Evolutionary conservation across 2,113 vertebrate genomes (phyloP).

Genomic region (Pardalotus punctatus): DNA sequence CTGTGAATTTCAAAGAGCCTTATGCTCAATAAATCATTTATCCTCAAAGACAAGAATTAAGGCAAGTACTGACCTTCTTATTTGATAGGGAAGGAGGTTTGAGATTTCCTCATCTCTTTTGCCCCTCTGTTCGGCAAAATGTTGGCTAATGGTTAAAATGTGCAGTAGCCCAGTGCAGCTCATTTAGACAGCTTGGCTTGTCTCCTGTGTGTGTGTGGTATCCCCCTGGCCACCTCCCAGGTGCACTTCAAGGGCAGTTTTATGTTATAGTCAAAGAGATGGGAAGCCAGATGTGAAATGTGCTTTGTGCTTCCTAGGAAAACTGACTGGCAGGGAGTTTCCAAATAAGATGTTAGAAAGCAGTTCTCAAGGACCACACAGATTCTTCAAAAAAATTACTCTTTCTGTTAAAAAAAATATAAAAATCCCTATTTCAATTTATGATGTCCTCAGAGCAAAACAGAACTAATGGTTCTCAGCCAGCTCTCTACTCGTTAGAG

Average conservation of each 20-base stretch:
- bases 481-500: background rate
- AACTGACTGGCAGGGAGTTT: background rate
- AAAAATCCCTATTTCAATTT: background rate
- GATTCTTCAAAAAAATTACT: background rate
- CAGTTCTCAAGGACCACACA: background rate
- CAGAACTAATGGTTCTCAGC: background rate
- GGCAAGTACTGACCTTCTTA: background rate
- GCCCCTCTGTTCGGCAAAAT: background rate
- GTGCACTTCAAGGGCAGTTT: slow-evolving; percentile 10
- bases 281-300: background rate
- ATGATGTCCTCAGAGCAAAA: background rate
- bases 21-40: background rate
- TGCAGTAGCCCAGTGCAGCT: background rate
- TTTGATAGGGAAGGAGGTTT: background rate
- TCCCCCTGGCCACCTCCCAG: background rate
- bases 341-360: background rate
- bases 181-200: background rate
- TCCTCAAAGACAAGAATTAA: background rate
- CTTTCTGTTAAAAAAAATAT: background rate
- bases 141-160: background rate
- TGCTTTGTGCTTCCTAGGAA: background rate
- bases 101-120: background rate
- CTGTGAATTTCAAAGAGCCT: background rate
- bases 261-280: background rate
- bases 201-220: background rate